Evolutionary conservation across 2,113 vertebrate genomes (phyloP), one percentile per base, ranked within the genome.

Genomic region (Grammomys surdaster): DNA sequence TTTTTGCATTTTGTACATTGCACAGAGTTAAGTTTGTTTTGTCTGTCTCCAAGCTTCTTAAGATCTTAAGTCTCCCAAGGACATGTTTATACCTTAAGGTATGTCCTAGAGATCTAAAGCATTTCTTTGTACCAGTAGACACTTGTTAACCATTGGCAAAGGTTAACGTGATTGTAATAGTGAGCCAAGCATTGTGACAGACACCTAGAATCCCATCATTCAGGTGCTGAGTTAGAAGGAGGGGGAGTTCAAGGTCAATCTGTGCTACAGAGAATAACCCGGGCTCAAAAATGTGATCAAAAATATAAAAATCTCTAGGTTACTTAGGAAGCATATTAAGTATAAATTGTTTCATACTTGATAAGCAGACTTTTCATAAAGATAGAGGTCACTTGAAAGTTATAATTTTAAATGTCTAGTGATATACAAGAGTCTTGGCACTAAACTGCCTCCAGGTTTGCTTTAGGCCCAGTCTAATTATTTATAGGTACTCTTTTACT

Each of bases 401-500:
- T 69, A 20, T 24, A 3, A 73, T 69, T 91, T 89, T 95, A 90
- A 80, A 92, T 40, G 24, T 72, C 80, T 88, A 58, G 14, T 78
- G 48, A n/a, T 78, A 12, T 58, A 14, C 33, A 76, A 6, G 51
- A 86, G 40, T 80, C 16, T 89, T 82, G 12, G 13, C 84, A 91
- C 73, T 95, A 60, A 89, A 73, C 24, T 75, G 14, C 43, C 54
- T 31, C 40, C 48, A 60, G 46, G 60, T 56, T 69, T 86, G 69
- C 70, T 67, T 92, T 90, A 78, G 36, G 26, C 85, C 82, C 72
- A 82, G n/a, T 91, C 85, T 90, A 91, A 46, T 58, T 75, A 63
- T 56, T 56, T 63, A 1, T 9, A 75, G 89, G 63, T 92, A 80
- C 88, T 20, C 24, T 72, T 82, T 82, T 58, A 28, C 26, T 60